phyloP scores from a whole-genome alignment of 1,140 invertebrate species.

The Campoletis sonorensis region DNA sequence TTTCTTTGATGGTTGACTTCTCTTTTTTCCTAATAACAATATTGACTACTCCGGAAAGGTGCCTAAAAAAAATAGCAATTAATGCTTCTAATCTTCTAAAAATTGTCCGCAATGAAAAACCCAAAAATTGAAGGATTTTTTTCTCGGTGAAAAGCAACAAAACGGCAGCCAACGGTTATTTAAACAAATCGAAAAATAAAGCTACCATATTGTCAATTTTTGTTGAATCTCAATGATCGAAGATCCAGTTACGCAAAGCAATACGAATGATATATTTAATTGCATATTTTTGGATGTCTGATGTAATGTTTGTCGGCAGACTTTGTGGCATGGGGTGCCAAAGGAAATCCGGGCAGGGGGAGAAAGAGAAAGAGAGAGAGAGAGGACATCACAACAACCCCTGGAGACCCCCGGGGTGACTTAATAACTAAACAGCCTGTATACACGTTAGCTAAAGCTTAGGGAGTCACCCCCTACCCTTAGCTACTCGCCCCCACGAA shows the following conservation, averaged over 20 bases:
- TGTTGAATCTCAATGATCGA: neutral
- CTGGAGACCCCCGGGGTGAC: slow-evolving; percentile 62
- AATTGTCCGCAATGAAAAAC: no score
- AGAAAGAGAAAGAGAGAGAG: slow-evolving; percentile 45
- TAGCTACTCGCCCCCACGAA: slow-evolving; percentile 59
- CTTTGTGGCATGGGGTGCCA: slow-evolving; percentile 39
- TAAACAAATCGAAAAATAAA: no score
- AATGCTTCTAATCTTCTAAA: no score
- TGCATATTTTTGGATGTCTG: slow-evolving; percentile 28
- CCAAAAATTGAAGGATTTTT: no score
- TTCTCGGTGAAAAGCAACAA: no score
- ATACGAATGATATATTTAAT: neutral
- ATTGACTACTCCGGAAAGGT: no score
- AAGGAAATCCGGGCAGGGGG: slow-evolving; percentile 36
- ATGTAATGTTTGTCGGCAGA: slow-evolving; percentile 21
- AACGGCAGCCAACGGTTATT: no score
- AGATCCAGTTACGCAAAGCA: neutral
- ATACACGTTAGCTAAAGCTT: slow-evolving; percentile 59
- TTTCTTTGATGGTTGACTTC: no score
- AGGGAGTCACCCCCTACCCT: slow-evolving; percentile 47
- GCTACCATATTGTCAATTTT: neutral
- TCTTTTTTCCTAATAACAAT: no score
- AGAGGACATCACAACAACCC: slow-evolving; percentile 47
- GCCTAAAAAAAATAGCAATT: no score
- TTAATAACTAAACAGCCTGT: slow-evolving; percentile 74